Conservation (phyloP, 2,113 vertebrate species). For the Oriolus oriolus region DNA sequence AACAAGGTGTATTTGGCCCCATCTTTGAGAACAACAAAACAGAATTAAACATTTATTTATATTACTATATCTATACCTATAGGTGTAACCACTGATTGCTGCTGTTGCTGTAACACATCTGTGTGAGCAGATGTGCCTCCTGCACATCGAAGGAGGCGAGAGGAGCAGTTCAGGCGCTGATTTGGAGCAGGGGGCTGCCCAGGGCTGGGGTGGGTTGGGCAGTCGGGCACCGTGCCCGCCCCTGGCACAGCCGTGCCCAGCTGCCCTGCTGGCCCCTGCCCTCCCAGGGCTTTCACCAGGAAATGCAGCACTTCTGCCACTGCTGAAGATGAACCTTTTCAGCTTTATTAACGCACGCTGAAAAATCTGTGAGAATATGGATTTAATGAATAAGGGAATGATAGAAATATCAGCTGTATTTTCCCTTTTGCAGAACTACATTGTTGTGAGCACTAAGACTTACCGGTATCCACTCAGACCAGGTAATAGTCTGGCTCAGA, state of each 20-base stretch:
- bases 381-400: neutral
- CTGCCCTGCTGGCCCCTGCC: accelerated
- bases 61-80: too few relatives aligned
- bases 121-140: neutral
- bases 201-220: neutral
- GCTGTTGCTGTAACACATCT: neutral
- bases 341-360: neutral
- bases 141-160: neutral
- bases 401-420: neutral
- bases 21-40: neutral
- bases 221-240: too few relatives aligned
- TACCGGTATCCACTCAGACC: neutral
- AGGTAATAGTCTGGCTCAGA: neutral
- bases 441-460: neutral
- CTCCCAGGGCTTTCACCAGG: neutral
- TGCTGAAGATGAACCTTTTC: neutral
- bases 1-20: neutral
- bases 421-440: neutral
- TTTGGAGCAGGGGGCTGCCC: neutral
- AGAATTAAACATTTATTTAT: neutral
- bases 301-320: neutral
- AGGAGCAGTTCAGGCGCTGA: neutral
- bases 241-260: accelerated
- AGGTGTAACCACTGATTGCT: neutral
- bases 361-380: neutral